phyloP scores from a whole-genome alignment of 2,888 invertebrate species.

The Corythucha ciliata region DNA sequence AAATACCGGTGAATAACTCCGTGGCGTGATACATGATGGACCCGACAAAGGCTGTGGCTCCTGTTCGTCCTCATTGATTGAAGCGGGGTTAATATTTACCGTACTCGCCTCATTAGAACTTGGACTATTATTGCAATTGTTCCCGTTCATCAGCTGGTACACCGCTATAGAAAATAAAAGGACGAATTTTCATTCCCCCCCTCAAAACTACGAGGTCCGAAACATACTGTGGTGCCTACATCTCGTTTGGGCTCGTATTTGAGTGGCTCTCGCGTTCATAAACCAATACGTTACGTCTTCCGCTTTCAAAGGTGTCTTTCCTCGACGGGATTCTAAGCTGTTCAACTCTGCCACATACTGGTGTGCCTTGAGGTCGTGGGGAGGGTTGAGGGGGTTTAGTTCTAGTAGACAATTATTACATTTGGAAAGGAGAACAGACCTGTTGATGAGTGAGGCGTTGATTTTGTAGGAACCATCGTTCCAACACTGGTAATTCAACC shows the following conservation, averaged over 20 bases:
- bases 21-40: constrained; percentile 16
- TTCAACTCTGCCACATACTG: constrained; percentile 92
- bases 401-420: neutral
- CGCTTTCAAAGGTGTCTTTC: constrained; percentile 86
- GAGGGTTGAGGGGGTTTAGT: too few relatives aligned
- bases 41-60: constrained; percentile 14
- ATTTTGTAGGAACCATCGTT: constrained; percentile 94
- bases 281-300: constrained; percentile 97
- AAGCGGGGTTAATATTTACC: constrained; percentile 40
- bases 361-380: constrained; percentile 55
- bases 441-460: constrained; percentile 95
- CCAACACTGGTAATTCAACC: constrained; percentile 87
- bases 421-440: too few relatives aligned
- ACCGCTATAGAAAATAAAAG: constrained; percentile 11
- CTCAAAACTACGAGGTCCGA: too few relatives aligned
- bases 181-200: neutral
- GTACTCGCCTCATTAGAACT: constrained; percentile 56
- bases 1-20: constrained; percentile 15
- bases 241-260: constrained; percentile 71
- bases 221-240: constrained; percentile 43
- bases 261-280: constrained; percentile 92
- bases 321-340: constrained; percentile 79
- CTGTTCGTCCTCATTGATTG: constrained; percentile 41
- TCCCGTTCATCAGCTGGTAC: constrained; percentile 46
- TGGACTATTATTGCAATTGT: constrained; percentile 54